Evolutionary conservation across 2,888 invertebrate species (phyloP), one percentile per base, ranked within the genome.

Genomic region (Trichopria drosophilae): DNA sequence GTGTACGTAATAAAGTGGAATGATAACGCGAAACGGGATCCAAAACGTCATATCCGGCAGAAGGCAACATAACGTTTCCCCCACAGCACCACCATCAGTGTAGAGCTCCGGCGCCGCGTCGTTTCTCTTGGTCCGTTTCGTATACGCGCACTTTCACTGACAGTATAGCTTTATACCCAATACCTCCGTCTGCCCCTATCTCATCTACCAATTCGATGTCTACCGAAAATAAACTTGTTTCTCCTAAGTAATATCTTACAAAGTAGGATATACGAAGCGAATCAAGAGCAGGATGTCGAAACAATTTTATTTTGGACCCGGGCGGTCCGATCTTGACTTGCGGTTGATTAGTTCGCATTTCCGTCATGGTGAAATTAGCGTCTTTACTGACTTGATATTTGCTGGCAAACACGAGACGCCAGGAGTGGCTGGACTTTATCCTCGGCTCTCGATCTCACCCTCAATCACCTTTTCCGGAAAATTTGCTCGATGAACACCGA

Each of bases 271-370:
- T 59, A 63, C 49, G 62, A n/a, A n/a, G n/a, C 58, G 64, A 64
- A 65, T 63, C 60, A 53, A 56, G 53, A 56, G 58, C 59, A 58
- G 55, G 53, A 45, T 47, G 52, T 48, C 48, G 53, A 69, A 48
- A 46, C 62, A 65, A 69, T 70, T 73, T 71, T 72, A 72, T 72
- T 71, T 66, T 60, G 65, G 63, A 68, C 20, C 66, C 61, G 62
- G n/a, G n/a, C 58, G 61, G 63, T 65, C 58, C 62, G 67, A 69
- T 70, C 69, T 72, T 69, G 68, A 73, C 73, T 73, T 73, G 71
- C 66, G 72, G 71, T 69, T 34, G 45, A 56, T n/a, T n/a, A n/a
- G 66, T 69, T 65, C 62, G 65, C 66, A 67, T 68, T 66, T 65
- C 66, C 66, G 56, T 58, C 60, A 70, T 69, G 68, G 67, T 68